Base-by-base conservation (phyloP, 2,888 invertebrate species). In the Acanthoscelides obtectus region DNA sequence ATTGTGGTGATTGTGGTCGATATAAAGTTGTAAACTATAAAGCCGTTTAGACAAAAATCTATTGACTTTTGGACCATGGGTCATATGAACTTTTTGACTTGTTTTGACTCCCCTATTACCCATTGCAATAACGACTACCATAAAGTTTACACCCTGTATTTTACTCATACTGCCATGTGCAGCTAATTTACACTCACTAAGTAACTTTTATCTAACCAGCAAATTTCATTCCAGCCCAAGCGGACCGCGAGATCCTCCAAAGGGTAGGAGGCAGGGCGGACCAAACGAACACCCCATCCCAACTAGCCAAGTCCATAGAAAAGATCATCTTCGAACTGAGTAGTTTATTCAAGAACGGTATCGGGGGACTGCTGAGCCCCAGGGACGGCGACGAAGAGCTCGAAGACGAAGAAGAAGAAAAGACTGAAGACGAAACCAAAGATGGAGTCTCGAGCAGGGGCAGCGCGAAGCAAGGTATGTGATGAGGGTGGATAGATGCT, bases 241-340 rank as follows among this genome's bases (percentile, higher is more conserved):
- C 84, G 5, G 83, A 84, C 73, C 74, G 74, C 3, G 77, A 78
- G 73, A 80, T 77, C 3, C 64, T 77, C 17, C 75, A 74, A 74
- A 74, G 77, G 0, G 78, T 77, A 17, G 81, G 79, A n/a, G 81
- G 79, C 20, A 76, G 80, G 65, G 75, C 79, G 0, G 79, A 78
- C 64, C 74, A 77, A 63, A 76, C 75, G 0, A 76, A 73, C 22
- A 78, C 75, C 17, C 84, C 84, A 1, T 83, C 84, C 3, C 77
- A 80, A 21, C 70, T 85, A 22, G 81, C 83, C 20, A 77, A 80
- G 65, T 77, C 82, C 1, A 81, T 86, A 20, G 80, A 79, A 17
- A 79, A 79, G 22, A 77, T 85, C 2, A 76, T 86, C 21, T 73
- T 79, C 8, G 84, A 85, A 72, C 71, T 86, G 22, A 79, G 81